Evolutionary conservation across 1,140 invertebrate genomes (phyloP).

Genomic region (Acromyrmex charruanus): DNA sequence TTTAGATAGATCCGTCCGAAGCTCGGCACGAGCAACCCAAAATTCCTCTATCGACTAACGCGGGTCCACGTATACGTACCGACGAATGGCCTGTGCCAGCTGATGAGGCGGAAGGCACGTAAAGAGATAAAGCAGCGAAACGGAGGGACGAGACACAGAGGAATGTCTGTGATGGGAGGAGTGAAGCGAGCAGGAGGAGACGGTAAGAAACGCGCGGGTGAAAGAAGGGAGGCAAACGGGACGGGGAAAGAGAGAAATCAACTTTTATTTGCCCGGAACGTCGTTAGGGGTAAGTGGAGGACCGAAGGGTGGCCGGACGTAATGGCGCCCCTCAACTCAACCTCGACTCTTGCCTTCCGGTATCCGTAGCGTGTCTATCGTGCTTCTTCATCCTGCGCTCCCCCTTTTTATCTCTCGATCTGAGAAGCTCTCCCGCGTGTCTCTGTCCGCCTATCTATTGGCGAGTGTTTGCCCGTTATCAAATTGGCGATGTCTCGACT

Average conservation of each 20-base stretch:
- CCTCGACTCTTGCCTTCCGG: constrained; percentile 78
- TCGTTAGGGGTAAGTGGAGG: constrained; percentile 81
- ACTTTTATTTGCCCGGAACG: constrained; percentile 83
- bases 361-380: constrained; percentile 77
- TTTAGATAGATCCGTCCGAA: background rate
- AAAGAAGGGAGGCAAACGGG: constrained; percentile 15
- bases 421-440: constrained; percentile 41
- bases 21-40: constrained; percentile 18
- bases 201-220: constrained; percentile 47
- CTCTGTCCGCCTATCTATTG: constrained; percentile 40
- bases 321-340: constrained; percentile 80
- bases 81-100: constrained; percentile 66
- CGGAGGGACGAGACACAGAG: constrained; percentile 74
- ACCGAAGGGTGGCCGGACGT: constrained; percentile 81
- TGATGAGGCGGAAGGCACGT: constrained; percentile 76
- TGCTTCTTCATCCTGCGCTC: constrained; percentile 71
- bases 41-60: constrained; percentile 64
- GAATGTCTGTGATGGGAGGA: constrained; percentile 56
- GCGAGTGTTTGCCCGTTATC: constrained; percentile 55
- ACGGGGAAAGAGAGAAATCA: constrained; percentile 76
- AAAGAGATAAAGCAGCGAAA: constrained; percentile 76
- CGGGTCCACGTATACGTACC: constrained; percentile 39
- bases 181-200: constrained; percentile 6
- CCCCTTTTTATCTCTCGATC: constrained; percentile 30
- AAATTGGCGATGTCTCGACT: constrained; percentile 49